Conservation (phyloP, 1,140 invertebrate genomes). For the Colletes latitarsis region DNA sequence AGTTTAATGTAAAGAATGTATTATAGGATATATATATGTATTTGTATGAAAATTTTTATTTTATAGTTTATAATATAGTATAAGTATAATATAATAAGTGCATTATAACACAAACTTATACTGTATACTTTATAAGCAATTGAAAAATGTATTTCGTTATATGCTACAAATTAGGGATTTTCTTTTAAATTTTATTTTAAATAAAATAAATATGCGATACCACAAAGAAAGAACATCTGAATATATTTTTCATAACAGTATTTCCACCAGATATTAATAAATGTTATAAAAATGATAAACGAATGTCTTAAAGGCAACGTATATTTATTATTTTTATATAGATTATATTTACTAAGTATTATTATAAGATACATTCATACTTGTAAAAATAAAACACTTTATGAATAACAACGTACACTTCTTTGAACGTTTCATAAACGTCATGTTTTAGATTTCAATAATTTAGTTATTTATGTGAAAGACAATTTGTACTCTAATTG, state of each 20-base stretch:
- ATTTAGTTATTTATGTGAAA: conserved; percentile 31
- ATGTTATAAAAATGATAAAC: not conserved
- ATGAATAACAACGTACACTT: conserved; percentile 39
- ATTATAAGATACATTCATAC: conserved; percentile 32
- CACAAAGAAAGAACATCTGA: conserved; percentile 22
- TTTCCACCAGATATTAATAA: not conserved
- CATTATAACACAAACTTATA: not conserved
- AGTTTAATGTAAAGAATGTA: not conserved
- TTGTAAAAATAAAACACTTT: conserved; percentile 61
- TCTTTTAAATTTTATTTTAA: not conserved
- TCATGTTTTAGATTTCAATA: conserved; percentile 34
- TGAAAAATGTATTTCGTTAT: conserved; percentile 1
- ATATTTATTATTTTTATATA: conserved; percentile 12
- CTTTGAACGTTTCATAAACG: conserved; percentile 16
- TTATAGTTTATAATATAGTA: conserved; percentile 33
- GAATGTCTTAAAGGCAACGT: not conserved
- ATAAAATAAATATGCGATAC: conserved; percentile 1
- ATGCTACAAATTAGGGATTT: not conserved
- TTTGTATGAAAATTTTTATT: conserved; percentile 24
- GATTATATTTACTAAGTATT: conserved; percentile 40
- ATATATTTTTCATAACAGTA: not conserved
- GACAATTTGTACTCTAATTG: conserved; percentile 56
- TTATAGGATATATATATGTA: conserved; percentile 16
- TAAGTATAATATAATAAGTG: conserved; percentile 12
- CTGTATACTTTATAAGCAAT: not conserved